Conservation (phyloP, 1,140 invertebrate genomes). For the Hormaphis cornu region DNA sequence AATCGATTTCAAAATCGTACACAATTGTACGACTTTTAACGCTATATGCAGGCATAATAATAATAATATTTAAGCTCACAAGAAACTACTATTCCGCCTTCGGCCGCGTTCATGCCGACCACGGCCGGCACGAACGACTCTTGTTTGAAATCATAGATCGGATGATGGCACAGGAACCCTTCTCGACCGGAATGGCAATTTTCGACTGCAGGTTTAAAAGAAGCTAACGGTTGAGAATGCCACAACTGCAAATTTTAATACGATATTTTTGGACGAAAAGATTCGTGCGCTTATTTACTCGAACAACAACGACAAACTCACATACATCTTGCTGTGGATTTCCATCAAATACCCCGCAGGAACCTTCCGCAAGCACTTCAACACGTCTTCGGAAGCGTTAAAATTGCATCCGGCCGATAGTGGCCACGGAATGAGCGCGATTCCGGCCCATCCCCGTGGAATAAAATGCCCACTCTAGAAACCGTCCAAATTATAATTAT, state of each 20-base stretch:
- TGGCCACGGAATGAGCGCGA: constrained; percentile 41
- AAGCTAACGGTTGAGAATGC: background rate
- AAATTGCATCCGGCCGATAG: constrained; percentile 48
- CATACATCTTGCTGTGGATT: background rate
- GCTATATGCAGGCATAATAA: too few relatives aligned
- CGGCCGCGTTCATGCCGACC: constrained; percentile 55
- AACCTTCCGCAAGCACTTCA: constrained; percentile 49
- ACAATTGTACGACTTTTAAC: too few relatives aligned
- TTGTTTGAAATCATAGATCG: background rate
- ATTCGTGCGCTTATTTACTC: too few relatives aligned
- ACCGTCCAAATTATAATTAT: too few relatives aligned
- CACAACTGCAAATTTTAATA: background rate
- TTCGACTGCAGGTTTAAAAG: constrained; percentile 7
- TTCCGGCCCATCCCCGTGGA: background rate
- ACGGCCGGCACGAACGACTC: constrained; percentile 53
- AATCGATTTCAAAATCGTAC: too few relatives aligned
- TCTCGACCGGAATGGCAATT: background rate
- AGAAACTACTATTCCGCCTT: constrained; percentile 56
- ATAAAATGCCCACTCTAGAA: background rate
- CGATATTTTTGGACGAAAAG: too few relatives aligned
- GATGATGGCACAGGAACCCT: constrained; percentile 5
- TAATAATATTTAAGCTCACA: too few relatives aligned
- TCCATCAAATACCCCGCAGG: constrained; percentile 36
- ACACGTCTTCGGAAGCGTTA: constrained; percentile 45
- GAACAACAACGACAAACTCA: too few relatives aligned